Evolutionary conservation across 2,113 vertebrate species (phyloP), one percentile per base, ranked within the genome.

Genomic region (Anolis sagrei): DNA sequence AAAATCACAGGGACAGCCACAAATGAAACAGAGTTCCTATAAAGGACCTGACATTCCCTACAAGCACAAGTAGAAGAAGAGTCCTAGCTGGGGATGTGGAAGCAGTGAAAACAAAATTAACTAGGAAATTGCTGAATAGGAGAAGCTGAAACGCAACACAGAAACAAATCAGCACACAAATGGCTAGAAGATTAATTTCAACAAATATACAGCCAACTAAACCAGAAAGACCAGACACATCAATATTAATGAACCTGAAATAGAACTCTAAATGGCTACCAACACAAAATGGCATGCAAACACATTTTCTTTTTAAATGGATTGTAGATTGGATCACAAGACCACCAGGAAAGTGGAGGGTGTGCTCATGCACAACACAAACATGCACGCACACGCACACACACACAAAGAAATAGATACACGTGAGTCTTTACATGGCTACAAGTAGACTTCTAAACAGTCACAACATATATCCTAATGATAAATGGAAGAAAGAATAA

Each of bases 201-300:
- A 94, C 92, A 92, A 92, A 92, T 95, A 87, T 94, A 87, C 92
- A 83, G 93, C 91, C 95, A 94, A 80, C 92, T 89, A 93, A 95
- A 90, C 84, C 85, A 89, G 90, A 86, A 94, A 58, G 93, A 89
- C 82, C 90, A 93, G 93, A 91, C 93, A 82, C 92, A 96, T 97
- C 95, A 95, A 96, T 97, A 96, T 96, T 97, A 96, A 97, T 95
- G 96, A 96, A 95, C 90, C 92, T 93, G 93, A 96, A 96, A 95
- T 94, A 94, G 93, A 94, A 93, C 92, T 94, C 92, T 78, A 91
- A 96, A 96, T 23, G 91, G 92, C 89, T 88, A 87, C 0, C 51
- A 72, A 88, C 85, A 88, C 82, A 93, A 95, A 95, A 93, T 91
- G 93, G 87, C 88, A 93, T 87, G 89, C 79, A 93, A 93, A 80